These are phyloP conservation scores for Panorpa germanica DNA, from an alignment of 2,888 invertebrate genomes.

Conservation along the genomic window DNA sequence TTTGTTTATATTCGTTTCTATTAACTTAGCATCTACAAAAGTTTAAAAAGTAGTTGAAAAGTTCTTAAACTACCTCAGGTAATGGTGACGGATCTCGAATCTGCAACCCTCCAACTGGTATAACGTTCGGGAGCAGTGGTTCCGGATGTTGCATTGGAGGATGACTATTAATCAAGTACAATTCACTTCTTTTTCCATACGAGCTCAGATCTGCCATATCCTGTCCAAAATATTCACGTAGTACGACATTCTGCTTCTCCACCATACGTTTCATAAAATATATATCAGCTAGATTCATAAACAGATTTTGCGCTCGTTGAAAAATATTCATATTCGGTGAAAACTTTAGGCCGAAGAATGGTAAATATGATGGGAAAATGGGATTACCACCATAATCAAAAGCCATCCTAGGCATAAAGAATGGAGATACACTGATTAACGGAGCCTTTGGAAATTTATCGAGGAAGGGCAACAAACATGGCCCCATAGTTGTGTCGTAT, in stretches of 20 bases:
- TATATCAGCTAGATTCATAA: slow-evolving; percentile 14
- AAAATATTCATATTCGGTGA: slow-evolving; percentile 15
- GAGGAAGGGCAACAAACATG: slow-evolving; percentile 17
- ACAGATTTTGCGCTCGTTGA: slow-evolving; percentile 15
- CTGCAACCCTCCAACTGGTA: slow-evolving; percentile 22
- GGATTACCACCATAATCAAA: slow-evolving; percentile 16
- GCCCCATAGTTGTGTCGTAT: slow-evolving; percentile 18
- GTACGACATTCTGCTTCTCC: too few relatives aligned
- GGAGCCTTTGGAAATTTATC: slow-evolving; percentile 19
- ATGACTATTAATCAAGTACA: slow-evolving; percentile 20
- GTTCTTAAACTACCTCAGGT: slow-evolving; percentile 12
- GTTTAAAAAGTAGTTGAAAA: background rate
- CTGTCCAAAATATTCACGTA: slow-evolving; percentile 12
- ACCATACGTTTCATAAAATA: too few relatives aligned
- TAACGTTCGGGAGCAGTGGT: slow-evolving; percentile 20
- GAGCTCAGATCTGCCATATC: slow-evolving; percentile 13
- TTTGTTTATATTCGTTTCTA: too few relatives aligned
- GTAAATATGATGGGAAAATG: slow-evolving; percentile 16
- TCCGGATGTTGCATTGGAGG: slow-evolving; percentile 18
- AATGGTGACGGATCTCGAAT: slow-evolving; percentile 16
- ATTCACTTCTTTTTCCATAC: slow-evolving; percentile 14
- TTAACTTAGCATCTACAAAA: too few relatives aligned
- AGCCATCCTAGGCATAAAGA: slow-evolving; percentile 14
- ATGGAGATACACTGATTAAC: slow-evolving; percentile 17
- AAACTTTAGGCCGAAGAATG: slow-evolving; percentile 12